phyloP scores from a whole-genome alignment of 2,888 invertebrate genomes.

The Heteropelma amictum region DNA sequence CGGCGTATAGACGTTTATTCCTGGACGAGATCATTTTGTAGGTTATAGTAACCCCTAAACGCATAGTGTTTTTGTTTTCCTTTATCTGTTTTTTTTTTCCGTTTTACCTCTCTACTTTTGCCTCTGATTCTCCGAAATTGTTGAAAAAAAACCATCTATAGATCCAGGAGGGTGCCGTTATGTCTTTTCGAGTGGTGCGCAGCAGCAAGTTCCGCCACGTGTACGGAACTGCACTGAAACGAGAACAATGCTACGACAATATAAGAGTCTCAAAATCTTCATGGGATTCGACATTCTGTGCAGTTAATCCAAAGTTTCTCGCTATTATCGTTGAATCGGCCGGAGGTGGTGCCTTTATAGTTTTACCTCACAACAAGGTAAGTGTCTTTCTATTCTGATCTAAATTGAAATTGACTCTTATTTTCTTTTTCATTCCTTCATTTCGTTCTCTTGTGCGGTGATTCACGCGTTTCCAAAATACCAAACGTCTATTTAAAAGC shows the following conservation, averaged over 20 bases:
- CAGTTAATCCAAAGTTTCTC: slow-evolving; percentile 98
- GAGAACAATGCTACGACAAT: slow-evolving; percentile 98
- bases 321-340: slow-evolving; percentile 98
- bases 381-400: slow-evolving; percentile 55
- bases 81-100: slow-evolving; percentile 24
- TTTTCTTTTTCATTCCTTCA: neutral
- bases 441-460: neutral
- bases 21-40: slow-evolving; percentile 50
- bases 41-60: slow-evolving; percentile 59
- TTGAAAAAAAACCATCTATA: slow-evolving; percentile 23
- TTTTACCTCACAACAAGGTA: slow-evolving; percentile 95
- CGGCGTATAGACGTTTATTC: slow-evolving; percentile 50
- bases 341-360: slow-evolving; percentile 97
- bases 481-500: neutral
- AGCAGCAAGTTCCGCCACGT: slow-evolving; percentile 99
- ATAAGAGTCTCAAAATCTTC: slow-evolving; percentile 98
- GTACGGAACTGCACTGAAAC: slow-evolving; percentile 92
- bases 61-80: slow-evolving; percentile 29
- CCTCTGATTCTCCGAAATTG: slow-evolving; percentile 5
- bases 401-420: slow-evolving; percentile 28
- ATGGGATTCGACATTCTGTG: slow-evolving; percentile 99
- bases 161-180: slow-evolving; percentile 75
- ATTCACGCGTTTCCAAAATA: neutral
- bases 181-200: slow-evolving; percentile 98
- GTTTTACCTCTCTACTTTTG: slow-evolving; percentile 20